A percentile compares a stretch with the other conserved stretches of the same genome.
These are phyloP conservation scores for Drosophila falleni DNA, from an alignment of 2,888 invertebrate genomes.

Conservation along the genomic window DNA sequence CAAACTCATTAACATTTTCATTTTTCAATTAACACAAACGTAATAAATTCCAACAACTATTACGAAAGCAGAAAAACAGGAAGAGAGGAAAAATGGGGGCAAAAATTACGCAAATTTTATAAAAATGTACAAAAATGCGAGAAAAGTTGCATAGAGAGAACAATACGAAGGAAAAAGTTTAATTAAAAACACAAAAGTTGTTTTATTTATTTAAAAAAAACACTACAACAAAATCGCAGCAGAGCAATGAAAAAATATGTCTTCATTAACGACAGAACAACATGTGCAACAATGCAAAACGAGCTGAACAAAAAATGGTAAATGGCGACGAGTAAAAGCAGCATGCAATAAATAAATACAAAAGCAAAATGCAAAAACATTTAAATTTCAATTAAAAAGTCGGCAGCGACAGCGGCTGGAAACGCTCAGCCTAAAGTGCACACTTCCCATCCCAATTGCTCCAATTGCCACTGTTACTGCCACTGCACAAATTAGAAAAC, in stretches of 20 bases:
- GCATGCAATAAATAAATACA: conserved; percentile 66
- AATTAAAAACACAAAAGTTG: conserved; percentile 80
- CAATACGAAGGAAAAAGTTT: conserved; percentile 70
- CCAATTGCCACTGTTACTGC: conserved; percentile 12
- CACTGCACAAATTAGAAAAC: conserved; percentile 72
- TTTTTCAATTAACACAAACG: conserved; percentile 82
- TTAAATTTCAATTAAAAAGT: conserved; percentile 81
- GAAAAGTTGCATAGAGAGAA: conserved; percentile 41
- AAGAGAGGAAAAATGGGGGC: conserved; percentile 28
- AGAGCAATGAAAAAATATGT: conserved; percentile 76
- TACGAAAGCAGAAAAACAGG: conserved; percentile 29
- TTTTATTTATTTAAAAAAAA: conserved; percentile 76
- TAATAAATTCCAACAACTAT: conserved; percentile 73
- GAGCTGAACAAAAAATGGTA: conserved; percentile 27
- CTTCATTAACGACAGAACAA: conserved; percentile 76
- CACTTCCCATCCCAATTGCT: conserved; percentile 11
- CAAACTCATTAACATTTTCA: conserved; percentile 80
- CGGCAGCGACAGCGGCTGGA: conserved; percentile 24
- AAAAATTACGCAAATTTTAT: conserved; percentile 54
- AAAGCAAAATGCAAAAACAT: conserved; percentile 74
- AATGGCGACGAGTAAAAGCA: conserved; percentile 30
- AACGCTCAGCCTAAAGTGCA: conserved; percentile 62
- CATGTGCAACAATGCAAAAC: conserved; percentile 62
- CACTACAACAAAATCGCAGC: conserved; percentile 23
- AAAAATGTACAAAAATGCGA: conserved; percentile 67